Conservation (phyloP, 2,888 invertebrate species). For the Galerucella pusilla region DNA sequence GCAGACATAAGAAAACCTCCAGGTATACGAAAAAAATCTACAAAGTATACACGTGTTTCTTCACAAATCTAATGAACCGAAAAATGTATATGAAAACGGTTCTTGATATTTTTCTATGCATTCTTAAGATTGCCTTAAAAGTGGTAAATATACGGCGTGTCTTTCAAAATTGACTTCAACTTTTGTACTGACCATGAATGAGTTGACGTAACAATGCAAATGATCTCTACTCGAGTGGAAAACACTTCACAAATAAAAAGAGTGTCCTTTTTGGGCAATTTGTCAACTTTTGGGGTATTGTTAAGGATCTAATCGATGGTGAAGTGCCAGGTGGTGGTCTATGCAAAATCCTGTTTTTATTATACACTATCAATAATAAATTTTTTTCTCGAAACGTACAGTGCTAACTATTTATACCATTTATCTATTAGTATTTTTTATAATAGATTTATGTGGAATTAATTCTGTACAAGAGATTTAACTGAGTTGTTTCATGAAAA, state of each 20-base stretch:
- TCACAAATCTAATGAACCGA: constrained; percentile 40
- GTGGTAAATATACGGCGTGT: constrained; percentile 45
- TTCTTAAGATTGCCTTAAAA: constrained; percentile 41
- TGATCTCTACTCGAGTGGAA: constrained; percentile 47
- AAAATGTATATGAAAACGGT: constrained; percentile 37
- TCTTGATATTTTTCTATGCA: constrained; percentile 29
- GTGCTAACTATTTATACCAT: neutral
- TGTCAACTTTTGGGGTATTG: constrained; percentile 15
- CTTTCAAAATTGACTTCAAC: constrained; percentile 37
- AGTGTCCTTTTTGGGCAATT: constrained; percentile 25
- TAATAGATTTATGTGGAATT: neutral
- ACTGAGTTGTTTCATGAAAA: too few relatives aligned
- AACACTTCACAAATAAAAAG: constrained; percentile 38
- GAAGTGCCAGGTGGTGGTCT: constrained; percentile 23
- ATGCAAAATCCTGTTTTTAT: constrained; percentile 9
- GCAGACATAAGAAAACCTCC: constrained; percentile 10
- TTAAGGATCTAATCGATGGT: constrained; percentile 13
- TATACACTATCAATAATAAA: constrained; percentile 9
- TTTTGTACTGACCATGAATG: constrained; percentile 41
- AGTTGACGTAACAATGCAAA: constrained; percentile 38
- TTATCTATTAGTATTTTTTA: neutral
- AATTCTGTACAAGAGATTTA: neutral
- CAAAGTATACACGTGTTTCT: constrained; percentile 41
- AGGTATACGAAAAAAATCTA: constrained; percentile 26
- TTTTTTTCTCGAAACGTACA: neutral